Evolutionary conservation across 2,888 invertebrate species (phyloP).

Genomic region (Torymus aiolomorphi): DNA sequence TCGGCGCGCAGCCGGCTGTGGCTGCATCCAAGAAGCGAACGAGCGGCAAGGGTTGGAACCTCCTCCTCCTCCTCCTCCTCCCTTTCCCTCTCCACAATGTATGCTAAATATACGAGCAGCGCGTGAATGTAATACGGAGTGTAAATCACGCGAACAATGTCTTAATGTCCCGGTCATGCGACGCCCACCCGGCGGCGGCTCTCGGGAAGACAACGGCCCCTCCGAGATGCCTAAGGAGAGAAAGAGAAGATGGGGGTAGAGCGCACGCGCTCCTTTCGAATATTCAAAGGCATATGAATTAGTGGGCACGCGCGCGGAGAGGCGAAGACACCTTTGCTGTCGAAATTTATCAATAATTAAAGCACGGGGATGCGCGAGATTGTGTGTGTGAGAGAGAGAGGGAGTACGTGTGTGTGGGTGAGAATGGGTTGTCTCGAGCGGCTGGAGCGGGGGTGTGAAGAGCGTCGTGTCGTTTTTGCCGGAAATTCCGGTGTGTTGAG

Average conservation of each 20-base stretch:
- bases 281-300: constrained; percentile 76
- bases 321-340: constrained; percentile 45
- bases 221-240: constrained; percentile 45
- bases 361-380: constrained; percentile 32
- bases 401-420: background rate
- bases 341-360: constrained; percentile 59
- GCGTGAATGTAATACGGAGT: constrained; percentile 75
- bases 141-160: constrained; percentile 76
- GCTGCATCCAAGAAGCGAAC: too few relatives aligned
- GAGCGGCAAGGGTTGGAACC: too few relatives aligned
- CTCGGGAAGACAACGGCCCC: constrained; percentile 70
- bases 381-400: background rate
- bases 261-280: constrained; percentile 60
- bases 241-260: constrained; percentile 14
- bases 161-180: constrained; percentile 76
- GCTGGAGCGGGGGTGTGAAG: too few relatives aligned
- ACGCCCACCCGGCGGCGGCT: constrained; percentile 71
- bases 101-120: constrained; percentile 75
- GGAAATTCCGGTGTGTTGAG: background rate
- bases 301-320: constrained; percentile 63
- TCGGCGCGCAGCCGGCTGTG: background rate
- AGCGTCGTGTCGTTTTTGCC: too few relatives aligned
- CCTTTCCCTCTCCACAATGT: constrained; percentile 65
- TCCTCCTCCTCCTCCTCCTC: background rate
- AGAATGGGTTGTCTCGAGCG: too few relatives aligned